Evolutionary conservation across 2,113 vertebrate species (phyloP).

Genomic region (Thalassarche chlororhynchos): DNA sequence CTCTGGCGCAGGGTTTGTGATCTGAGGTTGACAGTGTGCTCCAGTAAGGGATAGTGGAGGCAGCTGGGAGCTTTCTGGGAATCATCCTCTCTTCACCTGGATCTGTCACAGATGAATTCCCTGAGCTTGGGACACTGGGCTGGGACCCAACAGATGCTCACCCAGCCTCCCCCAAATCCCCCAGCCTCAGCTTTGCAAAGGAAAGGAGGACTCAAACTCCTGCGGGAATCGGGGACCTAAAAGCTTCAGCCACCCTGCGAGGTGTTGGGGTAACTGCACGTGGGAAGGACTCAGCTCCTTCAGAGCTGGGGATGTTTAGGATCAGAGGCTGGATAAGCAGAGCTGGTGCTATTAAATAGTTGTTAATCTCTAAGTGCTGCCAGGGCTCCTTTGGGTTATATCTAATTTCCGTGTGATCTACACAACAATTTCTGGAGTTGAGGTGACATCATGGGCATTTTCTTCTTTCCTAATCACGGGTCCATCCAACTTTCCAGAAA

Average conservation of each 20-base stretch:
- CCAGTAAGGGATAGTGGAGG: not conserved
- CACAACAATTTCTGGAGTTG: not conserved
- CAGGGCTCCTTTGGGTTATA: not conserved
- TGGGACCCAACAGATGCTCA: not conserved
- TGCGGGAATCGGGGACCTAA: fast-evolving
- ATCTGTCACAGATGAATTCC: not conserved
- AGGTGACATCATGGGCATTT: not conserved
- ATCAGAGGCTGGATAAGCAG: not conserved
- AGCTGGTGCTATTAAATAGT: not conserved
- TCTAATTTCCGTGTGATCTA: not conserved
- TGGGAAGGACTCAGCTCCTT: not conserved
- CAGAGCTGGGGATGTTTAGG: too few relatives aligned
- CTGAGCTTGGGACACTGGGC: not conserved
- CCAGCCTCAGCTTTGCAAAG: not conserved
- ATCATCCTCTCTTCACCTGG: not conserved
- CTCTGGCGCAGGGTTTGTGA: not conserved
- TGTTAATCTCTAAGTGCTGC: not conserved
- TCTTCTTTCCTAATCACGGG: not conserved
- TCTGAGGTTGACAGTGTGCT: not conserved
- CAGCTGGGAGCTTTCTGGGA: not conserved
- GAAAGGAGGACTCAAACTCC: not conserved
- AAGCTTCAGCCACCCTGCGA: not conserved
- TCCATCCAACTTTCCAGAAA: not conserved
- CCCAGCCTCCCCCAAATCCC: not conserved
- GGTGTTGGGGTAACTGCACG: fast-evolving